phyloP scores from a whole-genome alignment of 35 echinoderm and acorn worm genomes.

The Stichopus chloronotus region DNA sequence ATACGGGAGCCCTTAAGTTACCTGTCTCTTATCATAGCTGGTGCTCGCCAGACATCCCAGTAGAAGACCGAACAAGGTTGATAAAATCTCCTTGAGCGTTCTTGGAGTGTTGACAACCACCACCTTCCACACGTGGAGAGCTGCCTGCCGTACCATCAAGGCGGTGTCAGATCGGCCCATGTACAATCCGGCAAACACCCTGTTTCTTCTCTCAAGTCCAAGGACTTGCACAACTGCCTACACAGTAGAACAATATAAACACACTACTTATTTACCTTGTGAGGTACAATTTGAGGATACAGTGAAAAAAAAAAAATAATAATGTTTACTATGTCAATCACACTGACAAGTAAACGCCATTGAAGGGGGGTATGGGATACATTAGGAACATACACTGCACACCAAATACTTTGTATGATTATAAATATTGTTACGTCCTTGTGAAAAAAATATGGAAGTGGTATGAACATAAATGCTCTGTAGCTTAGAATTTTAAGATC shows the following conservation, averaged over 20 bases:
- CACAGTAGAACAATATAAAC: not conserved
- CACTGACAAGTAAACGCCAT: no score
- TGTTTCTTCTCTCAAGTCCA: constrained; percentile 87
- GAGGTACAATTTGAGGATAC: not conserved
- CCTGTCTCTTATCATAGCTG: constrained; percentile 99
- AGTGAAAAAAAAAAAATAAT: not conserved
- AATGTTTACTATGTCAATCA: not conserved
- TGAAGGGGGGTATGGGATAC: no score
- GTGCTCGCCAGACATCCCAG: constrained; percentile 97
- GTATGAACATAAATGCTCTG: no score
- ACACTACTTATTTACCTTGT: not conserved
- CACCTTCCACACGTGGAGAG: constrained; percentile 98
- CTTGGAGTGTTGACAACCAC: constrained; percentile 95
- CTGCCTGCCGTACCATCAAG: constrained; percentile 93
- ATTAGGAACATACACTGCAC: no score
- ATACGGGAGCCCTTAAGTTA: not conserved
- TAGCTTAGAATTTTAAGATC: no score
- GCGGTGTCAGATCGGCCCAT: constrained; percentile 99
- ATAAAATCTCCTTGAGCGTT: constrained; percentile 87
- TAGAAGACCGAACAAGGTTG: constrained; percentile 87
- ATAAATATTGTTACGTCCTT: no score
- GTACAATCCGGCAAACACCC: constrained; percentile 96
- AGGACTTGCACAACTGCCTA: constrained; percentile 52
- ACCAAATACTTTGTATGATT: no score
- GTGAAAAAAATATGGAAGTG: no score